Evolutionary conservation across 2,888 invertebrate species (phyloP).

Genomic region (Tetramorium bicarinatum): DNA sequence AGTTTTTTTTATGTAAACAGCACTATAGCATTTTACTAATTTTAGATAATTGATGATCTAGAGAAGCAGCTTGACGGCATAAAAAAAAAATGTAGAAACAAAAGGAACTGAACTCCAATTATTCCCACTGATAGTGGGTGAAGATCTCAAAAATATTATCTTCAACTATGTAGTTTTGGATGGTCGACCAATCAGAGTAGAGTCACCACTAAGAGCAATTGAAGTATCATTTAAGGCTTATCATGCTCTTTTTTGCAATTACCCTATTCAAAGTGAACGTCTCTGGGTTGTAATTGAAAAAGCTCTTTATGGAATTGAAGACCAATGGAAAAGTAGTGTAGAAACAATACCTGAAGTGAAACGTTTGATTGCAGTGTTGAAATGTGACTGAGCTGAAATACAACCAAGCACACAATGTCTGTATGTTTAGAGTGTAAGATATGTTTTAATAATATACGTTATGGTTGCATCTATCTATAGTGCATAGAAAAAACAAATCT

Average conservation of each 20-base stretch:
- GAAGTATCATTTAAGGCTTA: slow-evolving; percentile 16
- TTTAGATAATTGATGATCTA: neutral
- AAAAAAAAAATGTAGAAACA: neutral
- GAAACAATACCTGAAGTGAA: neutral
- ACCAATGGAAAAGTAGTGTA: neutral
- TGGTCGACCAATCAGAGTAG: neutral
- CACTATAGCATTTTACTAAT: neutral
- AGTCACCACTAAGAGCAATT: slow-evolving; percentile 12
- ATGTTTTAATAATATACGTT: neutral
- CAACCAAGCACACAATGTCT: neutral
- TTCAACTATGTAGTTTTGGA: neutral
- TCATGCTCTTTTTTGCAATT: neutral
- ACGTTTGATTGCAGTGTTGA: neutral
- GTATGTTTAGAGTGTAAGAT: neutral
- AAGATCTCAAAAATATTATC: neutral
- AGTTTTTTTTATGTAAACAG: neutral
- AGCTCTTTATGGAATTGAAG: slow-evolving; percentile 14
- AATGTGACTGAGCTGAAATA: neutral
- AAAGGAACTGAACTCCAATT: neutral
- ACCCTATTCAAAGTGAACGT: slow-evolving; percentile 4
- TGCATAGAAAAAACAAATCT: neutral
- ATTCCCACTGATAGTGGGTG: neutral
- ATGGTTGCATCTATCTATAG: neutral
- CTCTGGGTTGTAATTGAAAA: neutral
- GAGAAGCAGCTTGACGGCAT: neutral